Percentiles rank a stretch among this genome's conserved stretches.
Conservation (phyloP, 2,113 vertebrate species). For the Benitochromis conjunctus region DNA sequence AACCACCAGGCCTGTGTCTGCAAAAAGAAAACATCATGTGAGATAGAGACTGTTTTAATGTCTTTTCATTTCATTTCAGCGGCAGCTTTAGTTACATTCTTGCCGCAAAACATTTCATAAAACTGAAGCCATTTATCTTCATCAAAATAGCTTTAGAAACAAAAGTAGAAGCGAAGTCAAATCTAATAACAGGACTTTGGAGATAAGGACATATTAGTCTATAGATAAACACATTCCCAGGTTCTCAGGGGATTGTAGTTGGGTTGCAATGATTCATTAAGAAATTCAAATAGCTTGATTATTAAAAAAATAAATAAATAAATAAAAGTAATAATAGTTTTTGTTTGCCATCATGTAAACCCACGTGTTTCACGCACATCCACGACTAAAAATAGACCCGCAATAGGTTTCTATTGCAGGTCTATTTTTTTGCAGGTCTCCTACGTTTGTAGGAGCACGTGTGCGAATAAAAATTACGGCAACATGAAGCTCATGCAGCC, state of each 20-base stretch:
- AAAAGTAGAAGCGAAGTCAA: neutral
- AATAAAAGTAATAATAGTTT: neutral
- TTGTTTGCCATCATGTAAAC: no score
- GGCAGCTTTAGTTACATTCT: neutral
- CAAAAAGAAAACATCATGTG: neutral
- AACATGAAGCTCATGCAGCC: no score
- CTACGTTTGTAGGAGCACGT: no score
- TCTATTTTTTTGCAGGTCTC: no score
- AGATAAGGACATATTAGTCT: neutral
- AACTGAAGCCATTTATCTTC: neutral
- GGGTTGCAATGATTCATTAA: neutral
- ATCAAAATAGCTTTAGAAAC: neutral
- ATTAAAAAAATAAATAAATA: rapidly evolving
- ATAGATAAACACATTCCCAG: neutral
- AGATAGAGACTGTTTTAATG: neutral
- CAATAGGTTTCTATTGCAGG: no score
- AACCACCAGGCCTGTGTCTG: slow-evolving; percentile 89
- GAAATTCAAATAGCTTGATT: neutral
- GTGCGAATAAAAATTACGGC: no score
- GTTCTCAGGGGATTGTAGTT: neutral
- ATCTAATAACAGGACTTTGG: neutral
- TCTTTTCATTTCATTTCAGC: neutral
- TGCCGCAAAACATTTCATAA: neutral
- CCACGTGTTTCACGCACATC: no score
- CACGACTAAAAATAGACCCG: no score